These are phyloP conservation scores for Timema cristinae DNA, from an alignment of 2,888 invertebrate species.

Conservation along the genomic window DNA sequence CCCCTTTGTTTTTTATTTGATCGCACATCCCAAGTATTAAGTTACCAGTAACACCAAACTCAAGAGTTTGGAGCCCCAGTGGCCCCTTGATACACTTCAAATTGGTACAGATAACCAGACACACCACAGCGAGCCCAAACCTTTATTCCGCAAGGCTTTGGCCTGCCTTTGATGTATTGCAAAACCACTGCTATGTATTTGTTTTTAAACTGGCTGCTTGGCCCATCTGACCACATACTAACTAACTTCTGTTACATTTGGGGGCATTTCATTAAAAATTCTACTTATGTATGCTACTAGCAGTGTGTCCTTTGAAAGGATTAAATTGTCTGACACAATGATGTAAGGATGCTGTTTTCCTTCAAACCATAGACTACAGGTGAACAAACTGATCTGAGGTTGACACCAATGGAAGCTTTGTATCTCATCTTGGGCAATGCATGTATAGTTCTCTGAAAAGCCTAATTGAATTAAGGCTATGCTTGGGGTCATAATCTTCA, in stretches of 20 bases:
- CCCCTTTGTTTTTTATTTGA: no score
- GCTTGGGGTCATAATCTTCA: background rate
- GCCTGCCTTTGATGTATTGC: no score
- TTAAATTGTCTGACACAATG: slow-evolving; percentile 15
- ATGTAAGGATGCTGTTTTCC: slow-evolving; percentile 6
- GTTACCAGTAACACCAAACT: no score
- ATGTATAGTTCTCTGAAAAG: slow-evolving; percentile 22
- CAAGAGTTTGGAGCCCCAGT: no score
- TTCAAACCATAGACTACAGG: background rate
- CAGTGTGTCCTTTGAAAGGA: slow-evolving; percentile 12
- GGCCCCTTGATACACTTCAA: no score
- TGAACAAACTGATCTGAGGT: slow-evolving; percentile 14
- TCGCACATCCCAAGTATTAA: no score
- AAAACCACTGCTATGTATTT: background rate
- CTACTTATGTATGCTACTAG: slow-evolving; percentile 10
- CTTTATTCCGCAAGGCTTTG: no score
- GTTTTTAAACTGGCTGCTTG: background rate
- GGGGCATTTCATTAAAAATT: background rate
- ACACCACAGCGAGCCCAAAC: no score
- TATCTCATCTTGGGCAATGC: slow-evolving; percentile 14
- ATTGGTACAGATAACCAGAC: no score
- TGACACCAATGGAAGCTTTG: slow-evolving; percentile 14
- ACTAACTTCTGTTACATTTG: background rate
- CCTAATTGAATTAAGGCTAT: slow-evolving; percentile 1
- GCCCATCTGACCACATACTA: background rate